Conservation (phyloP, 2,888 invertebrate genomes). For the Portevinia maculata region DNA sequence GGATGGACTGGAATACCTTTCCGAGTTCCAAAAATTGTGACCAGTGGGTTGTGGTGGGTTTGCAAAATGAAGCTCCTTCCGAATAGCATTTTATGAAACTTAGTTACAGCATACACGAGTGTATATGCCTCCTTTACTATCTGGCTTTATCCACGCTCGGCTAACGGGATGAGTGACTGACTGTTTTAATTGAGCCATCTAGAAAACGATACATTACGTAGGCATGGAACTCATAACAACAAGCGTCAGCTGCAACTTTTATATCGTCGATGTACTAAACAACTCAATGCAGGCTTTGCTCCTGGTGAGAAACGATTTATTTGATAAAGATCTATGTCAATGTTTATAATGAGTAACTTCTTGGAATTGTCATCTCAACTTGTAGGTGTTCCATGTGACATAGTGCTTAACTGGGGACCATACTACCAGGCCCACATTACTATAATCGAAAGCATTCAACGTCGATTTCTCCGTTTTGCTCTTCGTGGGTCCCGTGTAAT, state of each 20-base stretch:
- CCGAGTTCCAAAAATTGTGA: too few relatives aligned
- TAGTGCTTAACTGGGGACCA: too few relatives aligned
- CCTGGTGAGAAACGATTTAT: slow-evolving; percentile 38
- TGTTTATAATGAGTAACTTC: background rate
- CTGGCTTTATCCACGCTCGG: slow-evolving; percentile 20
- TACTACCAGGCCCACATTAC: too few relatives aligned
- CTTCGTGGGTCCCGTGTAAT: too few relatives aligned
- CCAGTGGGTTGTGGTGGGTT: slow-evolving; percentile 63
- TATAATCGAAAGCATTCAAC: too few relatives aligned
- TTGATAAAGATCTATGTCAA: slow-evolving; percentile 6
- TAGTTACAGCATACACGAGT: background rate
- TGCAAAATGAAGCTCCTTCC: slow-evolving; percentile 52
- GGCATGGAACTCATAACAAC: slow-evolving; percentile 36
- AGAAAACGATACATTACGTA: slow-evolving; percentile 32
- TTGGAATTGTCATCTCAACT: slow-evolving; percentile 44
- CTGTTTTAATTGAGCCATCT: background rate
- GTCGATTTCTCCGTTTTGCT: too few relatives aligned
- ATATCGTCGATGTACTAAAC: slow-evolving; percentile 62
- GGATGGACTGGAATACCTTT: too few relatives aligned
- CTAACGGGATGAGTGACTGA: slow-evolving; percentile 77
- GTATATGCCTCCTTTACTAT: background rate
- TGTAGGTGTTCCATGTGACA: slow-evolving; percentile 70
- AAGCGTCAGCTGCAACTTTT: slow-evolving; percentile 61
- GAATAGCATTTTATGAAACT: background rate
- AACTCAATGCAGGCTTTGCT: slow-evolving; percentile 44